Conservation (phyloP, 2,113 vertebrate genomes). For the Sander lucioperca region DNA sequence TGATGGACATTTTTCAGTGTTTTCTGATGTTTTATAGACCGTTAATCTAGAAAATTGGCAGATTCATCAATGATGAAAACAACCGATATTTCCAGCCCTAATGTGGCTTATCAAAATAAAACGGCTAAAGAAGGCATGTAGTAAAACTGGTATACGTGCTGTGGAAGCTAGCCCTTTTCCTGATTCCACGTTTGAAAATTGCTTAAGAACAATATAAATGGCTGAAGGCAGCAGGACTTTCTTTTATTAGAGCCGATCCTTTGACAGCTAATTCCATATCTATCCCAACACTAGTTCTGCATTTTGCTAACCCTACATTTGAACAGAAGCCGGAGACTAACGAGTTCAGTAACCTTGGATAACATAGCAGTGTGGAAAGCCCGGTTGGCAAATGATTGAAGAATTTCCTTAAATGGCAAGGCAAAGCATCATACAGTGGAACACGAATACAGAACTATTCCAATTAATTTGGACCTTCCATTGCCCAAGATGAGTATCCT, state of each 20-base stretch:
- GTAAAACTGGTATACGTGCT: background rate
- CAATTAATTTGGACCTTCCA: constrained; percentile 29
- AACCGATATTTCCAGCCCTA: too few relatives aligned
- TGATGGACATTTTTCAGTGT: too few relatives aligned
- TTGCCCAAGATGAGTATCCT: background rate
- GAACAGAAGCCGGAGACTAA: background rate
- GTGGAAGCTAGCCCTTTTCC: background rate
- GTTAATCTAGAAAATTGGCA: background rate
- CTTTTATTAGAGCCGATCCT: background rate
- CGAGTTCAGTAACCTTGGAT: background rate
- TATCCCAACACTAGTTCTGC: background rate
- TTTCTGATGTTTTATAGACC: background rate
- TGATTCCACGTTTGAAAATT: background rate
- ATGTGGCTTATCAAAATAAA: background rate
- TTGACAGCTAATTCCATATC: background rate
- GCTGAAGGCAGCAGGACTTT: background rate
- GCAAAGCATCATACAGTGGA: background rate
- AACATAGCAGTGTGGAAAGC: background rate
- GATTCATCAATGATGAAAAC: background rate
- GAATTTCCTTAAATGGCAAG: constrained; percentile 14
- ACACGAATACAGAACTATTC: constrained; percentile 3
- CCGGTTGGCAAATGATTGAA: background rate
- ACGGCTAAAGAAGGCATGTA: background rate
- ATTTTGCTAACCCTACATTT: too few relatives aligned
- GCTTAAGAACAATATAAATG: background rate